Base-by-base conservation (phyloP, 1,140 invertebrate genomes). In the Eciton burchellii region DNA sequence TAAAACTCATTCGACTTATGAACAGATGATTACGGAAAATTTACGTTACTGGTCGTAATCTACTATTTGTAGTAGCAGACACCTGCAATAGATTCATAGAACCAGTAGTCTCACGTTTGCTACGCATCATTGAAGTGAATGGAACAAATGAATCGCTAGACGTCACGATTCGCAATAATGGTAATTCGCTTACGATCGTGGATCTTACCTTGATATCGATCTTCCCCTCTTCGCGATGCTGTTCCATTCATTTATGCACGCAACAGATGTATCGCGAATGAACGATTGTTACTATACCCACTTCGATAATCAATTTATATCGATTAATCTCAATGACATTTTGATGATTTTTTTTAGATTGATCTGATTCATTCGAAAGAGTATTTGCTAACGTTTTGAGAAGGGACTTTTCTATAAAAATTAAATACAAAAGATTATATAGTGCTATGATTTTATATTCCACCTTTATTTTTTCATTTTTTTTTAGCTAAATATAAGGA, bases 121-220 rank as follows among this genome's bases (percentile, higher is more conserved):
- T 14, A 29, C 24, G 45, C 45, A 49, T 57, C 21, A 35, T 19
- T 49, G 84, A 83, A 83, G 8, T 85, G 79, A 35, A 49, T 68
- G 71, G 57, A 71, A 49, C 26, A 71, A 82, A 86, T 85, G 63
- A 65, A 86, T 47, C 47, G 63, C 26, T 24, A 66, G 24, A 60
- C 35, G 54, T 79, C 41, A 65, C 60, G 47, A 76, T 56, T 47
- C 59, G 56, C 63, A 70, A 76, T 91, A 91, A 90, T 89, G 85
- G 87, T 90, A 84, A 70, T 87, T 88, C 63, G 83, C 52, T 87
- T 88, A 89, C 63, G 77, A 84, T 77, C 62, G 81, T 71, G 41
- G 68, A 87, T 81, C 73, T 35, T 57, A 24, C 47, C 57, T 43
- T 73, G 84, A 87, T 87, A 85, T 73, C 56, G 81, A 86, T 87